These are phyloP conservation scores for Conomelus anceps DNA, from an alignment of 2,888 invertebrate species.

Conservation along the genomic window DNA sequence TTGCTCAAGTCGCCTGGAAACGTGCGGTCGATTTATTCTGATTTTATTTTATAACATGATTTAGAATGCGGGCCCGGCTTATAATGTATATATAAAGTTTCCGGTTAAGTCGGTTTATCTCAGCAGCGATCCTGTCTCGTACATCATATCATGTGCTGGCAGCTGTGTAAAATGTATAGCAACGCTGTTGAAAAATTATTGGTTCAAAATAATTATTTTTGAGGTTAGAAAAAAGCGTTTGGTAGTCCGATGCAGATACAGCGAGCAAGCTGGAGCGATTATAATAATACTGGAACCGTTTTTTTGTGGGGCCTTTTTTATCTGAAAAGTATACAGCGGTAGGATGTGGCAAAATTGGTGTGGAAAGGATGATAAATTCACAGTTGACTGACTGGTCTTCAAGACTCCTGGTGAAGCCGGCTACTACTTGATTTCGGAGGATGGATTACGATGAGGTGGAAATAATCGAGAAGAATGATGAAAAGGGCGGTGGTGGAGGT, in stretches of 20 bases:
- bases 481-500: too few species aligned
- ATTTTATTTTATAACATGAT: too few species aligned
- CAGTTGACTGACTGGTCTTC: neutral
- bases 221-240: neutral
- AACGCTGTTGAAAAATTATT: neutral
- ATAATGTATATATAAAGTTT: too few species aligned
- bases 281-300: neutral
- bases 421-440: neutral
- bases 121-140: neutral
- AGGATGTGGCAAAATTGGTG: neutral
- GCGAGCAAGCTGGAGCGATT: neutral
- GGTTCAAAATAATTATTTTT: neutral
- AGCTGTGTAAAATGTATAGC: neutral
- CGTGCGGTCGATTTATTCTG: too few species aligned
- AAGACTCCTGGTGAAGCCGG: neutral
- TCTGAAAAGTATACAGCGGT: neutral
- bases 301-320: neutral
- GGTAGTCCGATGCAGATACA: neutral
- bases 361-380: neutral
- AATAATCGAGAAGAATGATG: too few species aligned
- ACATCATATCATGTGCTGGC: neutral
- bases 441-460: neutral
- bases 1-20: too few species aligned
- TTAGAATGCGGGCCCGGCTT: too few species aligned
- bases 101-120: neutral